Percentiles rank a stretch among this genome's conserved stretches.
These are phyloP conservation scores for Gorsachius magnificus DNA, from an alignment of 2,797 vertebrate genomes.

Conservation along the genomic window DNA sequence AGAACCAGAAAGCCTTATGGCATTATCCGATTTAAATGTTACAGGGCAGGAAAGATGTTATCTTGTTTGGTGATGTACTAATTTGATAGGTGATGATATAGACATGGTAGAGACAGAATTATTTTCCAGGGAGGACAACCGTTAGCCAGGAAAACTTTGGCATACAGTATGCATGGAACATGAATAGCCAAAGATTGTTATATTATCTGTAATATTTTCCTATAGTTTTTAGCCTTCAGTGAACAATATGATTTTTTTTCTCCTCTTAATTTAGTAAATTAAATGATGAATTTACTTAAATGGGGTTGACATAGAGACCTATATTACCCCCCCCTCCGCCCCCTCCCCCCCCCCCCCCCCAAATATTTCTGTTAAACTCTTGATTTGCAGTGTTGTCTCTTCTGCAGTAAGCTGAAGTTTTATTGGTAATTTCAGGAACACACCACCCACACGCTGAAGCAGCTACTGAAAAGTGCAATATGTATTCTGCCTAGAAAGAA, in stretches of 20 bases:
- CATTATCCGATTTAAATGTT: not conserved
- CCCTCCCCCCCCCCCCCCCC: too few species aligned
- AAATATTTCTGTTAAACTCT: not conserved
- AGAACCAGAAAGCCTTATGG: not conserved
- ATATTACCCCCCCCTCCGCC: not conserved
- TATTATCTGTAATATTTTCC: not conserved
- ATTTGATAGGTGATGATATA: not conserved
- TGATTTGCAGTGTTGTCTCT: constrained; percentile 21
- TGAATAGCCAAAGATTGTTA: not conserved
- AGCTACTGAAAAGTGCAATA: constrained; percentile 47
- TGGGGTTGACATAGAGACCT: not conserved
- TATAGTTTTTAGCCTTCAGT: not conserved
- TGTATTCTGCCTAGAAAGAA: constrained; percentile 36
- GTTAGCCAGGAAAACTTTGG: not conserved
- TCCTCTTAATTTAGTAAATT: not conserved
- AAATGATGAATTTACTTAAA: not conserved
- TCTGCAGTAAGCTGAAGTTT: constrained; percentile 5
- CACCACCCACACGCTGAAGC: constrained; percentile 12
- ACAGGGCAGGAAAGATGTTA: not conserved
- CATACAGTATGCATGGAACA: not conserved
- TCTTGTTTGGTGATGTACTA: not conserved
- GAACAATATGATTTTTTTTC: not conserved
- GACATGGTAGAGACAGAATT: not conserved
- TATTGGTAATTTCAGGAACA: constrained; percentile 51
- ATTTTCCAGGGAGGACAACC: not conserved